Percentiles rank a stretch among this genome's conserved stretches.
Conservation (phyloP, 2,797 vertebrate species). For the Babyrousa celebensis region DNA sequence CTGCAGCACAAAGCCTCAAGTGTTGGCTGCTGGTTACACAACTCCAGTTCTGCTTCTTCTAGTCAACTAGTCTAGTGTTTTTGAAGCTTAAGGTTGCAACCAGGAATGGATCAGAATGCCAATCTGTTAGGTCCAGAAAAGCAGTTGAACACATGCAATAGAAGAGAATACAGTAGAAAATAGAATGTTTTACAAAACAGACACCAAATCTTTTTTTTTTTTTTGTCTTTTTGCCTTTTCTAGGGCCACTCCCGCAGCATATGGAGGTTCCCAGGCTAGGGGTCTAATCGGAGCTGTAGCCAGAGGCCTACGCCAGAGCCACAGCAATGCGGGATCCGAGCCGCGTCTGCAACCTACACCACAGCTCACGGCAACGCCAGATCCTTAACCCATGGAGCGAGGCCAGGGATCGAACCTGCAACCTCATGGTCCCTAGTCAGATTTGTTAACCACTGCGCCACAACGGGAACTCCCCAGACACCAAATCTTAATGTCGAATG, state of each 20-base stretch:
- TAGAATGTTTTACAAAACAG: not conserved
- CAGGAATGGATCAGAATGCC: not conserved
- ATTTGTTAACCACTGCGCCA: too few species aligned
- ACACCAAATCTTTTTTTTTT: not conserved
- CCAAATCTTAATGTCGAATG: not conserved
- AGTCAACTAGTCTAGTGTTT: not conserved
- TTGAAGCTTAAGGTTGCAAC: not conserved
- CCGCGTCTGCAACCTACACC: too few species aligned
- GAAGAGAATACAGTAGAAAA: not conserved
- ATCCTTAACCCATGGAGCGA: too few species aligned
- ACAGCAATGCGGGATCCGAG: too few species aligned
- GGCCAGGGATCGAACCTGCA: too few species aligned
- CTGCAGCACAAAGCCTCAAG: constrained; percentile 15
- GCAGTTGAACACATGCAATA: not conserved
- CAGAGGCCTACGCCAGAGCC: too few species aligned
- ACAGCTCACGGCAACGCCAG: too few species aligned
- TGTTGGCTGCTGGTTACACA: constrained; percentile 45
- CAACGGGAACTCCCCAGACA: not conserved
- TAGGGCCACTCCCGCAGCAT: too few species aligned
- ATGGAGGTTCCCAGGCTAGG: too few species aligned
- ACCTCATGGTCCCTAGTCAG: too few species aligned
- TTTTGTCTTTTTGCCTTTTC: too few species aligned
- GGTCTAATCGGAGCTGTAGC: too few species aligned
- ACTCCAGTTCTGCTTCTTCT: not conserved
- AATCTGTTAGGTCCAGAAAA: not conserved